phyloP scores from a whole-genome alignment of 2,888 invertebrate genomes.

The Meteorus colon region DNA sequence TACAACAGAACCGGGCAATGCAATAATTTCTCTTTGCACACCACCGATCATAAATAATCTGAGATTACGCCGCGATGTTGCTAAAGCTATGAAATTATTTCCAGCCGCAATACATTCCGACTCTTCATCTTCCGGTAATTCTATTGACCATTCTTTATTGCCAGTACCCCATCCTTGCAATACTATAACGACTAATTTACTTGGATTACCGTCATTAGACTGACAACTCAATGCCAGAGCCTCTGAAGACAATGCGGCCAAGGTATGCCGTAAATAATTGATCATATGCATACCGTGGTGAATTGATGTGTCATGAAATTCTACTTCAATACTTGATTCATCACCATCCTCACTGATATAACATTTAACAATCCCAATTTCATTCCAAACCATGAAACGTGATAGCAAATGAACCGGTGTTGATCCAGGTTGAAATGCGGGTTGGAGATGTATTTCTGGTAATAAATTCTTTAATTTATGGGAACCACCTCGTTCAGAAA shows the following conservation, averaged over 20 bases:
- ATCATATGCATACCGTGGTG: slow-evolving; percentile 93
- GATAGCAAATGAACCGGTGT: slow-evolving; percentile 89
- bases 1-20: slow-evolving; percentile 84
- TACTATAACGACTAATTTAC: slow-evolving; percentile 73
- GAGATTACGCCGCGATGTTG: slow-evolving; percentile 83
- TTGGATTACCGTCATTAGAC: slow-evolving; percentile 76
- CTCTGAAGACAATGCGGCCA: slow-evolving; percentile 89
- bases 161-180: slow-evolving; percentile 76
- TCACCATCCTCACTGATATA: slow-evolving; percentile 80
- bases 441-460: slow-evolving; percentile 79
- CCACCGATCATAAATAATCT: slow-evolving; percentile 91
- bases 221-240: slow-evolving; percentile 85
- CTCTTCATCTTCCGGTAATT: slow-evolving; percentile 87
- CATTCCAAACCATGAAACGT: slow-evolving; percentile 92
- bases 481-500: slow-evolving; percentile 60
- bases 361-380: slow-evolving; percentile 90
- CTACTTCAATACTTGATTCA: slow-evolving; percentile 87
- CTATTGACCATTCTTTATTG: slow-evolving; percentile 90
- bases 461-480: slow-evolving; percentile 59
- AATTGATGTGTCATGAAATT: slow-evolving; percentile 93
- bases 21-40: slow-evolving; percentile 86
- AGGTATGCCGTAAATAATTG: slow-evolving; percentile 88
- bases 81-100: slow-evolving; percentile 84
- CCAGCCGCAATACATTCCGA: slow-evolving; percentile 80
- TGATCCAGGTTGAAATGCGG: slow-evolving; percentile 93